Evolutionary conservation across 1,140 invertebrate genomes (phyloP).

Genomic region (Geopemphigus sp.): DNA sequence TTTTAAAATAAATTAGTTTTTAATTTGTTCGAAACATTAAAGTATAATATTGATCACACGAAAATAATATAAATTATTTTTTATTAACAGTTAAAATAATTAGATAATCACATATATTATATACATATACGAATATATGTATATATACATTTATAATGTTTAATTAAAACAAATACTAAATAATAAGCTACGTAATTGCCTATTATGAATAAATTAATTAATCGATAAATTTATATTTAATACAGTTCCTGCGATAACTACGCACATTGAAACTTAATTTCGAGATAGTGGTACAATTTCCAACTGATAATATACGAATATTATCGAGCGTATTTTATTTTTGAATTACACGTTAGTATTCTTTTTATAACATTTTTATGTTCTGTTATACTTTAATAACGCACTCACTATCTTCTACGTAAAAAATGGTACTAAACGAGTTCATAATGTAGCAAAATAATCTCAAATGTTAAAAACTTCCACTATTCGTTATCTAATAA

Average conservation of each 20-base stretch:
- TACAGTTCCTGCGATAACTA: not conserved
- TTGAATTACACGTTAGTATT: not conserved
- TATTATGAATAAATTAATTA: conserved; percentile 16
- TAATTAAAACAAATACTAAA: conserved; percentile 14
- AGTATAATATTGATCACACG: conserved; percentile 28
- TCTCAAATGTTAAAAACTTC: not conserved
- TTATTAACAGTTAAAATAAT: conserved; percentile 23
- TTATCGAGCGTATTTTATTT: conserved; percentile 4
- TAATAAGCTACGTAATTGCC: conserved; percentile 10
- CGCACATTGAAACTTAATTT: not conserved
- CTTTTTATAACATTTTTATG: not conserved
- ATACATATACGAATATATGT: not conserved
- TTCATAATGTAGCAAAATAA: not conserved
- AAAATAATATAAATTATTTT: conserved; percentile 31
- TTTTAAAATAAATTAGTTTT: conserved; percentile 29
- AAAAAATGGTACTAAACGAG: not conserved
- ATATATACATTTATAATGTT: conserved; percentile 23
- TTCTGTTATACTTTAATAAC: not conserved
- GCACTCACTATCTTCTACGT: not conserved
- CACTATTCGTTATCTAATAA: not conserved
- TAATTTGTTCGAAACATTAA: conserved; percentile 18
- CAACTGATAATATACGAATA: not conserved
- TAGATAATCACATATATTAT: conserved; percentile 5
- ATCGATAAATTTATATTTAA: not conserved
- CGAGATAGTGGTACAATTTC: not conserved